A percentile compares a stretch with the other conserved stretches of the same genome.
These are phyloP conservation scores for Elegia similella DNA, from an alignment of 2,888 invertebrate genomes.

Conservation along the genomic window DNA sequence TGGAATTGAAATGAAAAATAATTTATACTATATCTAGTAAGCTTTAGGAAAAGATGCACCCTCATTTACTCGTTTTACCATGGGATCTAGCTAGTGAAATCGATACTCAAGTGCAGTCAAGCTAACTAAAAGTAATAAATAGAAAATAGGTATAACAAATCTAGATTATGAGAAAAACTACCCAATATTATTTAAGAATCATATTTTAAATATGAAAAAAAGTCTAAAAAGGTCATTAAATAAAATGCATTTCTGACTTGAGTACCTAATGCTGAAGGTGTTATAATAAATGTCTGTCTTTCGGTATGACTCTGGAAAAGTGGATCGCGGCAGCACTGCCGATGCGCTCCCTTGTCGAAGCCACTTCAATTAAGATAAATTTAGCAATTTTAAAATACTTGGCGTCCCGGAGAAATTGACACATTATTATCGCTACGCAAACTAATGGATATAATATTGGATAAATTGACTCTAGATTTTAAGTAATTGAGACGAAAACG, in stretches of 20 bases:
- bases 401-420: neutral
- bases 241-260: neutral
- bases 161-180: too few relatives aligned
- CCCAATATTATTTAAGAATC: too few relatives aligned
- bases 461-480: neutral
- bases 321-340: neutral
- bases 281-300: neutral
- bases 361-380: conserved; percentile 7
- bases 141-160: too few relatives aligned
- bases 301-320: neutral
- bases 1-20: neutral
- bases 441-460: neutral
- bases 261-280: neutral
- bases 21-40: too few relatives aligned
- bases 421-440: neutral
- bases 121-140: too few relatives aligned
- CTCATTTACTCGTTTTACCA: too few relatives aligned
- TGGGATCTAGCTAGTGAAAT: too few relatives aligned
- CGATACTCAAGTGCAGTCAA: too few relatives aligned
- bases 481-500: neutral
- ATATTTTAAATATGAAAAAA: too few relatives aligned
- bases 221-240: neutral
- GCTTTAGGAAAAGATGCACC: too few relatives aligned
- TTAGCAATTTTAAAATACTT: neutral
- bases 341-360: neutral